Conservation (phyloP, 2,797 vertebrate species). For the Enteromius unitaeniatus region DNA sequence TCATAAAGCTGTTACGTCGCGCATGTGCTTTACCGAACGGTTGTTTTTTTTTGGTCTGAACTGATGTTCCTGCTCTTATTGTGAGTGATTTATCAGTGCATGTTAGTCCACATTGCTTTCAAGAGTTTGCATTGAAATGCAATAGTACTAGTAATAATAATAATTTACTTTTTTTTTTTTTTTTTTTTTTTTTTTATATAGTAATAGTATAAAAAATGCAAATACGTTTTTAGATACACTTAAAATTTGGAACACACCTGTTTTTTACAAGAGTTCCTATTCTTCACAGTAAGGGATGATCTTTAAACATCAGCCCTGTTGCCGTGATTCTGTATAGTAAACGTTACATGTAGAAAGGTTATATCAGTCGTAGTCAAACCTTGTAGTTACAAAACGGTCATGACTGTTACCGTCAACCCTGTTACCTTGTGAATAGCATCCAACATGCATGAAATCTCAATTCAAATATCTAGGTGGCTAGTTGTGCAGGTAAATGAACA, state of each 20-base stretch:
- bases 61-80: background rate
- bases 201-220: background rate
- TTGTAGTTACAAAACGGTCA: background rate
- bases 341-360: background rate
- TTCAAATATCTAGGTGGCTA: background rate
- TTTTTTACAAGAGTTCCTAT: background rate
- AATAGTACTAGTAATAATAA: background rate
- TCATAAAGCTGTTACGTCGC: background rate
- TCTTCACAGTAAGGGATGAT: background rate
- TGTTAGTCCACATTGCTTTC: background rate
- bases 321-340: background rate
- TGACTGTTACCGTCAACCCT: background rate
- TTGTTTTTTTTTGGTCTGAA: background rate
- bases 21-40: background rate
- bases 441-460: background rate
- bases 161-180: no score
- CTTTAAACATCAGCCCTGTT: background rate
- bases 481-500: background rate
- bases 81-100: background rate
- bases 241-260: background rate
- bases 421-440: background rate
- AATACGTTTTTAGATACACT: background rate
- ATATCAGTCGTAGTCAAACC: background rate
- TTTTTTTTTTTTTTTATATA: no score
- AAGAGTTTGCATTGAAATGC: background rate